Conservation (phyloP, 1,140 invertebrate species). For the Ooceraea biroi region DNA sequence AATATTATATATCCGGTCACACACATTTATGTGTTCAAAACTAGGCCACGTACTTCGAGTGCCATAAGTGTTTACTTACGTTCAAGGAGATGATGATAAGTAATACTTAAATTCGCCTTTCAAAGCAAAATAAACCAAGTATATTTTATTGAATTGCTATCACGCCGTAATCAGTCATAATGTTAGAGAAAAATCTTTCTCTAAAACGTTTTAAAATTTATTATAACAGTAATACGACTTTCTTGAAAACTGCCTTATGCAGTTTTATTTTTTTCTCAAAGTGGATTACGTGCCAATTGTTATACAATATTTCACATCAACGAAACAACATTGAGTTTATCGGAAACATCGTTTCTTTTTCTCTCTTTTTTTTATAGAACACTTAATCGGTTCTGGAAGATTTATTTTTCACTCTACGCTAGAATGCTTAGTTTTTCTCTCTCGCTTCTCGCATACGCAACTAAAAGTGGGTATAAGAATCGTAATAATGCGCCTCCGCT, state of each 20-base stretch:
- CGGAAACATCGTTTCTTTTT: neutral
- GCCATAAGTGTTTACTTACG: neutral
- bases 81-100: neutral
- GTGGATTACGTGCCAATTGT: too few species aligned
- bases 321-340: too few species aligned
- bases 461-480: conserved; percentile 28
- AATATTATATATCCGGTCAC: neutral
- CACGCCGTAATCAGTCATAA: neutral
- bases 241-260: neutral
- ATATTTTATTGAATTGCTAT: neutral
- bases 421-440: conserved; percentile 6
- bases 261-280: too few species aligned
- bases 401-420: conserved; percentile 6
- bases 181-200: neutral
- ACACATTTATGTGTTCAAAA: too few species aligned
- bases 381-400: neutral
- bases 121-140: neutral
- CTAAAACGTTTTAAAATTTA: neutral
- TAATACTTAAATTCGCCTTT: neutral
- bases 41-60: neutral
- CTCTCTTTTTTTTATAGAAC: neutral
- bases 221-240: neutral
- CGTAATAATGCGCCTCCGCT: conserved; percentile 18
- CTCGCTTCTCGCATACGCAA: neutral
- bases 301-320: neutral